A percentile compares a stretch with the other conserved stretches of the same genome.
phyloP scores from a whole-genome alignment of 2,797 vertebrate species.

The Sciaenops ocellatus region DNA sequence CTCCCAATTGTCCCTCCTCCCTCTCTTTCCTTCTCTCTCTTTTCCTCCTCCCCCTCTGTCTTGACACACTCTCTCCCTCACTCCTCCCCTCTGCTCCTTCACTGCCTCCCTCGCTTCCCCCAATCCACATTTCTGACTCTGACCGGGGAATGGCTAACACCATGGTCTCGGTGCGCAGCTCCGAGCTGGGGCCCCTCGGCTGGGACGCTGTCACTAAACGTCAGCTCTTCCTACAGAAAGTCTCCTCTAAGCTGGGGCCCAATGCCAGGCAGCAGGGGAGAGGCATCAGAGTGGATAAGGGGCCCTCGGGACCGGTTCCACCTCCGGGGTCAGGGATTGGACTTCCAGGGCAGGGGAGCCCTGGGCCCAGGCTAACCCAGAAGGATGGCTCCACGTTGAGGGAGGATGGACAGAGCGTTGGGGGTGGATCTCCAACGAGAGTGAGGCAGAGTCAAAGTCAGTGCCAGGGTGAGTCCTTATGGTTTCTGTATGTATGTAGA shows the following conservation, averaged over 20 bases:
- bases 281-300: conserved; percentile 44
- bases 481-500: conserved; percentile 5
- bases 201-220: conserved; percentile 80
- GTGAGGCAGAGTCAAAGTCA: conserved; percentile 52
- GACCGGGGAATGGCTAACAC: conserved; percentile 80
- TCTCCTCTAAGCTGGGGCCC: conserved; percentile 79
- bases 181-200: conserved; percentile 75
- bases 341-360: conserved; percentile 54
- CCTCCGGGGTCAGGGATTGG: conserved; percentile 48
- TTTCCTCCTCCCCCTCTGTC: conserved; percentile 53
- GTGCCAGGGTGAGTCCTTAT: conserved; percentile 70
- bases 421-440: conserved; percentile 58
- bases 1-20: conserved; percentile 62
- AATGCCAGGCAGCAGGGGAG: conserved; percentile 53
- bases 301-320: conserved; percentile 34
- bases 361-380: conserved; percentile 49
- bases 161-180: conserved; percentile 77
- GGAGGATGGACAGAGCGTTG: conserved; percentile 46
- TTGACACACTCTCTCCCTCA: conserved; percentile 49
- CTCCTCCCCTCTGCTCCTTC: conserved; percentile 66
- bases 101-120: conserved; percentile 43
- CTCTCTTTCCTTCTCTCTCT: conserved; percentile 39
- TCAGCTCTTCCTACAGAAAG: conserved; percentile 80
- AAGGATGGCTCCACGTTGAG: conserved; percentile 34
- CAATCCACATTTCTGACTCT: conserved; percentile 58